Base-by-base conservation (phyloP, 2,888 invertebrate species). In the Andrena hattorfiana region DNA sequence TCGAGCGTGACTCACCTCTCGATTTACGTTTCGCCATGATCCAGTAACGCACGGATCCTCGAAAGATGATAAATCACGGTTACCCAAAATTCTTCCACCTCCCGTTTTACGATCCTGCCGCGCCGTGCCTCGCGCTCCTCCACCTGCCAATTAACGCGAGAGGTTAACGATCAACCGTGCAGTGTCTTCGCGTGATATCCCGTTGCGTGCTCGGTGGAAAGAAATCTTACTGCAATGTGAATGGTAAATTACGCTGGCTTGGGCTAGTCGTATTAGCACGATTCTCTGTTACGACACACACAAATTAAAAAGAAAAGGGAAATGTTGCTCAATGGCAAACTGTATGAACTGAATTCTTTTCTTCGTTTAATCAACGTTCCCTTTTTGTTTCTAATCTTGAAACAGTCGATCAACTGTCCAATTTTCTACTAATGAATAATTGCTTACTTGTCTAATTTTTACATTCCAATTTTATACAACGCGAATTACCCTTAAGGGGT, bases 101-200 rank as follows among this genome's bases (percentile, higher is more conserved):
- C n/a, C 28, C 23, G 66, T 71, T 51, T 64, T 13, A 42, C 20
- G 6, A 51, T 49, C 13, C 54, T 13, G 30, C 62, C 28, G 7
- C 20, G 20, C 23, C 67, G 42, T 26, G 51, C 30, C 28, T 20
- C n/a, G 16, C 49, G 13, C 35, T 48, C 20, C 6, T 23, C 6
- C 23, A 64, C 69, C 60, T 60, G 82, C 35, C 72, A 81, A 83
- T 70, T 69, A 64, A 54, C 60, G 54, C 3, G 30, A 10, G 26
- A 42, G 64, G 60, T 73, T 76, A 72, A 74, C 28, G 73, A 81
- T 70, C 81, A 75, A 3, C 10, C 16, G 20, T 3, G 35, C 16
- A 13, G 32, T 49, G 2, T 32, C 48, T 59, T 77, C 54, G 78
- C 67, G 77, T 72, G 81, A 72, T 72, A 49, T 74, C 60, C 56